Evolutionary conservation across 2,113 vertebrate species (phyloP).

Genomic region (Climacteris rufus): DNA sequence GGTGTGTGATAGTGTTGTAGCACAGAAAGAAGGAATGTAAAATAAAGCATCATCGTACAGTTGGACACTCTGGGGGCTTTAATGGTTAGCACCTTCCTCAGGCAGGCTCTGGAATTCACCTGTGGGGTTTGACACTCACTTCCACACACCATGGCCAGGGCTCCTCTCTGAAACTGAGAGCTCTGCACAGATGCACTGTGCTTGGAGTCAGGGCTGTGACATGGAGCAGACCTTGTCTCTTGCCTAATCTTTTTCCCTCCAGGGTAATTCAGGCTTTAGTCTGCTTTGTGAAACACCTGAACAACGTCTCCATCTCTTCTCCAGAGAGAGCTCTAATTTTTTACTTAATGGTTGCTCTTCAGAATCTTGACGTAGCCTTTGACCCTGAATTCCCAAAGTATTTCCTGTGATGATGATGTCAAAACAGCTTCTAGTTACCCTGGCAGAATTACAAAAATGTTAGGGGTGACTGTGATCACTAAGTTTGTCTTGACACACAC

Average conservation of each 20-base stretch:
- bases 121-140: not conserved
- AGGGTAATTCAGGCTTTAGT: not conserved
- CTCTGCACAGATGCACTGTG: not conserved
- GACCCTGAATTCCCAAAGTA: not conserved
- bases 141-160: not conserved
- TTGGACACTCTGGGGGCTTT: not conserved
- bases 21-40: not conserved
- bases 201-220: not conserved
- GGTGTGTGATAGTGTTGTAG: not conserved
- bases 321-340: not conserved
- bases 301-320: fast-evolving
- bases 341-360: not conserved
- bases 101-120: not conserved
- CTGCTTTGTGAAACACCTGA: not conserved
- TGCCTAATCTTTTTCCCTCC: not conserved
- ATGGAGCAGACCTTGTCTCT: not conserved
- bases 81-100: not conserved
- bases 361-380: not conserved
- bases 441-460: not conserved
- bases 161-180: not conserved
- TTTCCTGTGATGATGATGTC: not conserved
- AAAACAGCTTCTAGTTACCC: conserved; percentile 5
- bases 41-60: not conserved
- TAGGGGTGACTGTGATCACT: not conserved
- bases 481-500: not conserved